Conservation (phyloP, 2,888 invertebrate species). For the Meghimatium bilineatum region DNA sequence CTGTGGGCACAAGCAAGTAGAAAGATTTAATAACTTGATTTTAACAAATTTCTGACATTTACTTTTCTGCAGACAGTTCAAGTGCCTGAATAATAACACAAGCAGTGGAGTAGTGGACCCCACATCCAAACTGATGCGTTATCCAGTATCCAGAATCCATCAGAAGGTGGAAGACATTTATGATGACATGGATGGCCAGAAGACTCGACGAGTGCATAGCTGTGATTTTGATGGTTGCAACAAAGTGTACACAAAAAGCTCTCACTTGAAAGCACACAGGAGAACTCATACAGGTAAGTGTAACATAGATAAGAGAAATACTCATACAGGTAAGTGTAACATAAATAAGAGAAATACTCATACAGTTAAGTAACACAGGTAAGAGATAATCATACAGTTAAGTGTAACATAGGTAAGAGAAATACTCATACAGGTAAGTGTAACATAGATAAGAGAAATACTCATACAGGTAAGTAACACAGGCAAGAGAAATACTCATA, state of each 20-base stretch:
- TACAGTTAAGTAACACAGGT: too few relatives aligned
- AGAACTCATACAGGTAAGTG: conserved; percentile 80
- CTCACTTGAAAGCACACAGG: conserved; percentile 81
- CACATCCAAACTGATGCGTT: conserved; percentile 19
- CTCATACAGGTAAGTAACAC: too few relatives aligned
- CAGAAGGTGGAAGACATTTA: conserved; percentile 39
- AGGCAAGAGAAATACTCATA: too few relatives aligned
- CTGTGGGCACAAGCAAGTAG: too few relatives aligned
- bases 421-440: too few relatives aligned
- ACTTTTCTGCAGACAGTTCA: conserved; percentile 32
- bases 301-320: background rate
- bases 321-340: too few relatives aligned
- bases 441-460: too few relatives aligned
- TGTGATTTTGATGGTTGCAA: conserved; percentile 79
- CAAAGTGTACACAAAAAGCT: conserved; percentile 82
- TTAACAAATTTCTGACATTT: background rate
- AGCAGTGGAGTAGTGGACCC: conserved; percentile 1
- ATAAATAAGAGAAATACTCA: too few relatives aligned
- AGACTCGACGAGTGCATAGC: conserved; percentile 71
- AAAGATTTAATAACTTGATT: background rate
- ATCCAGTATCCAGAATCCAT: conserved; percentile 10
- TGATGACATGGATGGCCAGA: conserved; percentile 57
- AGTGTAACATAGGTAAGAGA: too few relatives aligned
- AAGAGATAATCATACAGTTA: too few relatives aligned
- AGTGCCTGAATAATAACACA: conserved; percentile 33